These are phyloP conservation scores for Helicoverpa zea DNA, from an alignment of 1,140 invertebrate genomes.

Conservation along the genomic window DNA sequence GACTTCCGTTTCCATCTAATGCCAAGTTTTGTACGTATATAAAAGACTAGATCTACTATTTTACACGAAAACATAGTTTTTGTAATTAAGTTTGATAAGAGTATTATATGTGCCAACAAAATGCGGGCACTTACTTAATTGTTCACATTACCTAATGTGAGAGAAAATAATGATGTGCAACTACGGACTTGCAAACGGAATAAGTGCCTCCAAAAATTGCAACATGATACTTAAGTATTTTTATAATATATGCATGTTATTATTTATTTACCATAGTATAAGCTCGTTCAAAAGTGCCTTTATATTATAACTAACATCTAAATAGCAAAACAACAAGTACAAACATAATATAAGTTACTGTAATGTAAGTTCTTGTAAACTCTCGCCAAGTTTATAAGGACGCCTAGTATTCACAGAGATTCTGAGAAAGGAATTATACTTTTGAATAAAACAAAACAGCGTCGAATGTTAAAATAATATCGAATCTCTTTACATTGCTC, in stretches of 20 bases:
- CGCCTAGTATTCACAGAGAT: constrained; percentile 17
- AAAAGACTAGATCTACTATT: constrained; percentile 11
- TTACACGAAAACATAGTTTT: neutral
- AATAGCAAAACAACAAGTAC: constrained; percentile 34
- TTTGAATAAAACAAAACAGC: neutral
- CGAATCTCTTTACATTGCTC: constrained; percentile 27
- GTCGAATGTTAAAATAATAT: constrained; percentile 18
- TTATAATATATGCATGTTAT: constrained; percentile 14
- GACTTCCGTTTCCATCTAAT: constrained; percentile 10
- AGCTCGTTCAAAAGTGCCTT: constrained; percentile 29
- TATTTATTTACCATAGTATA: constrained; percentile 30
- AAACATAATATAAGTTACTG: constrained; percentile 39
- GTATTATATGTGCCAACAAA: constrained; percentile 39
- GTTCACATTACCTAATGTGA: neutral
- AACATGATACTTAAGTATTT: constrained; percentile 32
- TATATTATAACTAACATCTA: neutral
- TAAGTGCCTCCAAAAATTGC: neutral
- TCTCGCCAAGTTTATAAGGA: neutral
- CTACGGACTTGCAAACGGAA: neutral
- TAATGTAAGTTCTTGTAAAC: constrained; percentile 27
- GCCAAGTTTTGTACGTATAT: constrained; percentile 3
- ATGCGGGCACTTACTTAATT: constrained; percentile 25
- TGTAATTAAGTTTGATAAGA: constrained; percentile 34
- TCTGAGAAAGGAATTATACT: constrained; percentile 7
- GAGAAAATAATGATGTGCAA: neutral